Evolutionary conservation across 2,888 invertebrate genomes (phyloP).

Genomic region (Taenaris catops): DNA sequence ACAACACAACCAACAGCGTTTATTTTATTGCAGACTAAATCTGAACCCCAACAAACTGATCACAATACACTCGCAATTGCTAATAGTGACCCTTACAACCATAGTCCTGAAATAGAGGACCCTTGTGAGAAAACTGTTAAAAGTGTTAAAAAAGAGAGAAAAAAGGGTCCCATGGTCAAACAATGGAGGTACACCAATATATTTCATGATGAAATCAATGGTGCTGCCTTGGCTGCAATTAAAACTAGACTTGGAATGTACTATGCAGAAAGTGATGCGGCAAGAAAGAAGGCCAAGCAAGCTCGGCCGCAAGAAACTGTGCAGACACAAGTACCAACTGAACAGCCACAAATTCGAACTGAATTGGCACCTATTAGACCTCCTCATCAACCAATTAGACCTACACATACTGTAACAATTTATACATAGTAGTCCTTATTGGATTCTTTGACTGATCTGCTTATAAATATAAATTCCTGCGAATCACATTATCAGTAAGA

Average conservation of each 20-base stretch:
- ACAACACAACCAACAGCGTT: constrained; percentile 62
- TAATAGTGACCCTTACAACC: constrained; percentile 41
- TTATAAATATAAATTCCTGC: constrained; percentile 2
- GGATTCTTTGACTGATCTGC: constrained; percentile 7
- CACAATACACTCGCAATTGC: constrained; percentile 46
- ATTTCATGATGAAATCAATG: constrained; percentile 78
- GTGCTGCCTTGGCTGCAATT: constrained; percentile 71
- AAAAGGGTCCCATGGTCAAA: constrained; percentile 68
- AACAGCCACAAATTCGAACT: constrained; percentile 31
- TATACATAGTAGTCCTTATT: constrained; percentile 36
- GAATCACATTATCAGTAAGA: constrained; percentile 7
- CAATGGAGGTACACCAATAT: constrained; percentile 79
- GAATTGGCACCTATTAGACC: constrained; percentile 23
- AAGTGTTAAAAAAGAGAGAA: constrained; percentile 63
- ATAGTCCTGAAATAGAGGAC: constrained; percentile 34
- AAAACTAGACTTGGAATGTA: constrained; percentile 74
- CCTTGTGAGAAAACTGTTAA: constrained; percentile 38
- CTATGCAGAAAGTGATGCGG: constrained; percentile 72
- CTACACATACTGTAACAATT: constrained; percentile 64
- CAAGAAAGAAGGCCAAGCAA: constrained; percentile 67
- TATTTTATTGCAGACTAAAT: constrained; percentile 64
- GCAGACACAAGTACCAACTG: constrained; percentile 49
- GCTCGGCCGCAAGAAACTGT: constrained; percentile 48
- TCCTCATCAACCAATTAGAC: constrained; percentile 44
- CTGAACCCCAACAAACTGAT: constrained; percentile 46